Evolutionary conservation across 1,140 invertebrate genomes (phyloP).

Genomic region (Diploscapter pachys): DNA sequence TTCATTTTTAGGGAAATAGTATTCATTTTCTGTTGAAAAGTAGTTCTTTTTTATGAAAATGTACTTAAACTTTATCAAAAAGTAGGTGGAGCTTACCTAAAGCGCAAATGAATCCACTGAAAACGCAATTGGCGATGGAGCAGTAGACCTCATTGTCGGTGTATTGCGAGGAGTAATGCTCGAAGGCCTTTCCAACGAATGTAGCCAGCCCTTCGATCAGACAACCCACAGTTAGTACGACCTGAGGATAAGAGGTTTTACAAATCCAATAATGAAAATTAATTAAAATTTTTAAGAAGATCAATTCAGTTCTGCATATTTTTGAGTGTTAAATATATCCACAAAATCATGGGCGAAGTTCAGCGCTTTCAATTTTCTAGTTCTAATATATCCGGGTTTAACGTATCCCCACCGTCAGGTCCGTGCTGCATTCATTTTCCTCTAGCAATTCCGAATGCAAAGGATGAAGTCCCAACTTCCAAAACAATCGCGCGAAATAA

Average conservation of each 20-base stretch:
- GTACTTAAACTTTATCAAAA: not conserved
- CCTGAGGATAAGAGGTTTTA: slow-evolving; percentile 23
- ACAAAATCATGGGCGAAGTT: no score
- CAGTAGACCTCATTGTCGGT: slow-evolving; percentile 20
- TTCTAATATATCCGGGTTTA: no score
- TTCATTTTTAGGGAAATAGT: not conserved
- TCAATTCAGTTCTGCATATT: no score
- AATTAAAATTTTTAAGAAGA: no score
- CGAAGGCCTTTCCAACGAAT: slow-evolving; percentile 30
- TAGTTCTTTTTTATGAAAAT: slow-evolving; percentile 7
- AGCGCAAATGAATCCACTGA: slow-evolving; percentile 38
- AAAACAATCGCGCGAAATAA: slow-evolving; percentile 36
- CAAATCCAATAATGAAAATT: no score
- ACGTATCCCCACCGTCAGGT: slow-evolving; percentile 38
- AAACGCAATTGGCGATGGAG: slow-evolving; percentile 27
- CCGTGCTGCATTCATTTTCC: slow-evolving; percentile 32
- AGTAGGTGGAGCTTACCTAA: slow-evolving; percentile 15
- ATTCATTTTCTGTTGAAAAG: not conserved
- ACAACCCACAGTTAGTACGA: slow-evolving; percentile 51
- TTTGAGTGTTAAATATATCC: no score
- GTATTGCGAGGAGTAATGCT: slow-evolving; percentile 17
- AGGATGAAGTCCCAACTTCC: slow-evolving; percentile 44
- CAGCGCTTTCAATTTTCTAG: not conserved
- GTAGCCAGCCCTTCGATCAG: slow-evolving; percentile 46
- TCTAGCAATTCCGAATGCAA: slow-evolving; percentile 43